phyloP scores from a whole-genome alignment of 2,888 invertebrate species.

The Rhogogaster chlorosoma region DNA sequence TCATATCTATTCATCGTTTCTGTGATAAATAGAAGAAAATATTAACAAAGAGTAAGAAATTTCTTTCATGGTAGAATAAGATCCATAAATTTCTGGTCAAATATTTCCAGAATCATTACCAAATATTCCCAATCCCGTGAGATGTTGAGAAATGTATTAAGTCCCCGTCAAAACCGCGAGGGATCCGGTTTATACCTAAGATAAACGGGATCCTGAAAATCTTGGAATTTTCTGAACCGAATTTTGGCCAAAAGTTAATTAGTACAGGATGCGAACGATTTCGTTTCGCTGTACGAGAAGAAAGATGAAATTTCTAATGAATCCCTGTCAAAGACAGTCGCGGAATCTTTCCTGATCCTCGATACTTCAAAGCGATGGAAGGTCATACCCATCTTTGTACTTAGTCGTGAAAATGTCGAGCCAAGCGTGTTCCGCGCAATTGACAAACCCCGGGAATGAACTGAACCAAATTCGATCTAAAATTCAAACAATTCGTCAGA shows the following conservation, averaged over 20 bases:
- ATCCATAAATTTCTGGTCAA: no score
- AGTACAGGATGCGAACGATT: background rate
- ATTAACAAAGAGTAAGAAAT: no score
- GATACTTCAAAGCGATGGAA: background rate
- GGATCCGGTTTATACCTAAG: background rate
- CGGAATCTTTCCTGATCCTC: background rate
- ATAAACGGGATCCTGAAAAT: background rate
- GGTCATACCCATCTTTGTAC: background rate
- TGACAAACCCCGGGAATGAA: background rate
- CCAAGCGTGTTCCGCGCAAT: no score
- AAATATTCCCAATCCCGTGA: background rate
- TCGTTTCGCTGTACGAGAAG: no score
- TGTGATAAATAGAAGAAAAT: no score
- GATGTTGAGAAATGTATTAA: background rate
- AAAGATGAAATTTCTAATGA: background rate
- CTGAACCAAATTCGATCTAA: background rate
- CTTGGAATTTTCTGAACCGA: background rate
- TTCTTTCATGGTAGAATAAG: no score
- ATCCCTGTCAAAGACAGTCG: background rate
- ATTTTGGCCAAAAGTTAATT: background rate
- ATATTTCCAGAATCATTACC: no score
- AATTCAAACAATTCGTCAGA: background rate
- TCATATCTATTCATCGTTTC: no score
- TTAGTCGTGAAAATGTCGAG: background rate
- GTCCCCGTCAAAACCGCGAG: background rate